A percentile compares a stretch with the other conserved stretches of the same genome.
Conservation (phyloP, 2,113 vertebrate genomes). For the Ammodytes dubius region DNA sequence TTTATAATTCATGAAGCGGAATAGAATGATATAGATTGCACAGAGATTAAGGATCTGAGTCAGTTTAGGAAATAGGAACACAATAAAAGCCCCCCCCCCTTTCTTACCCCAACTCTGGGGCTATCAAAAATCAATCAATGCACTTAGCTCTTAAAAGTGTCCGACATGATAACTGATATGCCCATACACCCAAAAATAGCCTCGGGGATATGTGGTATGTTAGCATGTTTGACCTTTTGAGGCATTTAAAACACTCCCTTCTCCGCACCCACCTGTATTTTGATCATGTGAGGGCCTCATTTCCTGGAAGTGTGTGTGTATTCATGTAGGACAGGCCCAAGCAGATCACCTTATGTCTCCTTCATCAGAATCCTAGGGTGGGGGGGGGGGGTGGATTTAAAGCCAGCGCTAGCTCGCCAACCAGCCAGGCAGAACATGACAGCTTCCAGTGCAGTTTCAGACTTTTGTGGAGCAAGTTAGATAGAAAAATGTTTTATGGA, state of each 20-base stretch:
- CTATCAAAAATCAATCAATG: constrained; percentile 85
- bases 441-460: constrained; percentile 62
- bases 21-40: constrained; percentile 76
- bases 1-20: constrained; percentile 79
- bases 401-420: constrained; percentile 17
- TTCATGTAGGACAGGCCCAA: constrained; percentile 46
- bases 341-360: constrained; percentile 41
- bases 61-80: constrained; percentile 79
- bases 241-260: constrained; percentile 8
- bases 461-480: constrained; percentile 59
- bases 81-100: constrained; percentile 58
- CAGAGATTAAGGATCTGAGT: constrained; percentile 75
- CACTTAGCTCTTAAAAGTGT: constrained; percentile 83
- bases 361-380: constrained; percentile 46
- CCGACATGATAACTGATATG: constrained; percentile 77
- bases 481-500: constrained; percentile 74
- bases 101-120: constrained; percentile 55
- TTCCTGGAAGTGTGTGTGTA: constrained; percentile 47
- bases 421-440: constrained; percentile 37
- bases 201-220: constrained; percentile 43
- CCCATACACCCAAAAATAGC: constrained; percentile 76
- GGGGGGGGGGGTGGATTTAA: constrained; percentile 1
- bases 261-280: constrained; percentile 31
- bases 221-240: constrained; percentile 40
- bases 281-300: constrained; percentile 36